Evolutionary conservation across 2,797 vertebrate genomes (phyloP).

Genomic region (Cyclopterus lumpus): DNA sequence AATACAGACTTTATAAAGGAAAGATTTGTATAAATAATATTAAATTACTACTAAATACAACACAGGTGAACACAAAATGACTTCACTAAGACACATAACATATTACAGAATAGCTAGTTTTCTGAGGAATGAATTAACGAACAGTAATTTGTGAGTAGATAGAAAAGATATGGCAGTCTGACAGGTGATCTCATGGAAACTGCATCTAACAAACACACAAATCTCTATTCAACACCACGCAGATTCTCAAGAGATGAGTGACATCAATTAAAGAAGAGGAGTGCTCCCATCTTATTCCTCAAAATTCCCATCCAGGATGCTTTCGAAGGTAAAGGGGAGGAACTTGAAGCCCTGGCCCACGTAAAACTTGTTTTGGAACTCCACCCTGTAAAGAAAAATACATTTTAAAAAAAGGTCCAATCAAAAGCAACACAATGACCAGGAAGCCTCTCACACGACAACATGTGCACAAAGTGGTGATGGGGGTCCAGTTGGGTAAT

Average conservation of each 20-base stretch:
- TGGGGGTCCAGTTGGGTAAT: conserved; percentile 3
- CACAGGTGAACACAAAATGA: conserved; percentile 35
- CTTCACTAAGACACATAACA: conserved; percentile 32
- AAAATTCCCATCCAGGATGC: conserved; percentile 90
- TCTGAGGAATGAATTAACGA: conserved; percentile 21
- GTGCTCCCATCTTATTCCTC: conserved; percentile 84
- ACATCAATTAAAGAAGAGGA: neutral
- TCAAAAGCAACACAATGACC: conserved; percentile 11
- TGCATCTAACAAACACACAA: conserved; percentile 2
- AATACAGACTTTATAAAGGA: conserved; percentile 21
- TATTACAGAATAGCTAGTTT: conserved; percentile 14
- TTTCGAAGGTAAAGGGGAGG: conserved; percentile 94
- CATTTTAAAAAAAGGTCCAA: neutral
- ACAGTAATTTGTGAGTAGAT: conserved; percentile 8
- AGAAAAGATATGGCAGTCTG: conserved; percentile 22
- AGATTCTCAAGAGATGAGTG: conserved; percentile 23
- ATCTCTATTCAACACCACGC: conserved; percentile 37
- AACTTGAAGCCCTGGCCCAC: conserved; percentile 94
- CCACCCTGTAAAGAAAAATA: conserved; percentile 86
- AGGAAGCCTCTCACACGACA: conserved; percentile 1
- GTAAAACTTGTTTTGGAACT: conserved; percentile 99
- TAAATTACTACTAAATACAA: conserved; percentile 64
- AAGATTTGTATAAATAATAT: conserved; percentile 69
- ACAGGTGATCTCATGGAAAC: conserved; percentile 17
- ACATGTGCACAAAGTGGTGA: neutral